Percentiles rank a stretch among this genome's conserved stretches.
phyloP scores from a whole-genome alignment of 2,113 vertebrate genomes.

The Pachycephala philippinensis region DNA sequence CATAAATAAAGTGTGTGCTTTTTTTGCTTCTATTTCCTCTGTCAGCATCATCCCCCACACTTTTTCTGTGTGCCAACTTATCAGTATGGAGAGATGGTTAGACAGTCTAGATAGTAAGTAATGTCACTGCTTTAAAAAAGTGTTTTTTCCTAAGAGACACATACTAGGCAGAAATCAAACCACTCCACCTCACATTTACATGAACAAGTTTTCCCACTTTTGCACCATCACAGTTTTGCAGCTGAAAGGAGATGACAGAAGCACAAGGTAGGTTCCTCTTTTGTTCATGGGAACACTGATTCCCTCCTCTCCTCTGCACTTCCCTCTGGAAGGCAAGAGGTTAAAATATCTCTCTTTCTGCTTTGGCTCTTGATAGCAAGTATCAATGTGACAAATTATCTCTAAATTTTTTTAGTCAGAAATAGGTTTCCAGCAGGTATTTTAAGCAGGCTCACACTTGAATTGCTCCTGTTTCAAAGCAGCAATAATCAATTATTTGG shows the following conservation, averaged over 20 bases:
- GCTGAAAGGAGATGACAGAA: neutral
- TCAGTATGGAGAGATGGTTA: neutral
- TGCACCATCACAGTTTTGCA: neutral
- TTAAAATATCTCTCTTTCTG: neutral
- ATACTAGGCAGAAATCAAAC: neutral
- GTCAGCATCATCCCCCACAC: neutral
- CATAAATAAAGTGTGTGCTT: neutral
- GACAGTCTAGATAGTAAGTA: neutral
- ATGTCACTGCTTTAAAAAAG: neutral
- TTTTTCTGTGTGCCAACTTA: neutral
- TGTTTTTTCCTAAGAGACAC: neutral
- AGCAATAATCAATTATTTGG: constrained; percentile 8
- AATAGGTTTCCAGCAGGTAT: constrained; percentile 10
- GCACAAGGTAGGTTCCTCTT: neutral
- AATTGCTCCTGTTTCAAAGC: constrained; percentile 23
- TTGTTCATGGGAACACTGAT: accelerated
- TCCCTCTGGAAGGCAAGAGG: neutral
- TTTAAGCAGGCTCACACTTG: constrained; percentile 40
- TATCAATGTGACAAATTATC: constrained; percentile 4
- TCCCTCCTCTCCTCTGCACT: neutral
- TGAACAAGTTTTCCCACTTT: neutral
- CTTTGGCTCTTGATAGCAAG: neutral
- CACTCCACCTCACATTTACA: neutral
- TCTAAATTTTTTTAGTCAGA: neutral
- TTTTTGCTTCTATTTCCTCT: neutral